A percentile compares a stretch with the other conserved stretches of the same genome.
These are phyloP conservation scores for Alloplasta piceator DNA, from an alignment of 2,888 invertebrate genomes.

Conservation along the genomic window DNA sequence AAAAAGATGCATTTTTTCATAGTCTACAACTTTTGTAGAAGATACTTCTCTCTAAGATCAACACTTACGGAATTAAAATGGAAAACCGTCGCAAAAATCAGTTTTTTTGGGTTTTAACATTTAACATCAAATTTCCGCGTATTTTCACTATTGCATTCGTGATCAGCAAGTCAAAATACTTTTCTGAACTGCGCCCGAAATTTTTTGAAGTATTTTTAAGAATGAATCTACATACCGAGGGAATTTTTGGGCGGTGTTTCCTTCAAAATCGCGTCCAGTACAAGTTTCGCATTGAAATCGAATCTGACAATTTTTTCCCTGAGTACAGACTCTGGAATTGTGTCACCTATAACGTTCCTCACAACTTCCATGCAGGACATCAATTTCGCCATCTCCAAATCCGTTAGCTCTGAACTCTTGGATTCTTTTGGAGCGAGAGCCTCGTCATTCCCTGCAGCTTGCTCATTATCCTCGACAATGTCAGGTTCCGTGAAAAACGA, in stretches of 20 bases:
- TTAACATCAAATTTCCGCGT: too few species aligned
- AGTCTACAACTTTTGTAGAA: too few species aligned
- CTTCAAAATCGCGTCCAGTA: constrained; percentile 90
- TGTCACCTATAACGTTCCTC: constrained; percentile 91
- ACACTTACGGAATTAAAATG: too few species aligned
- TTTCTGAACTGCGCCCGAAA: too few species aligned
- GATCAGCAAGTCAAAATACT: too few species aligned
- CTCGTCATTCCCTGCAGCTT: constrained; percentile 85
- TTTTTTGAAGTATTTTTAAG: too few species aligned
- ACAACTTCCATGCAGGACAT: constrained; percentile 94
- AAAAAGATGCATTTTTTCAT: too few species aligned
- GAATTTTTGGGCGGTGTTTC: constrained; percentile 82
- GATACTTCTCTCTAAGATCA: too few species aligned
- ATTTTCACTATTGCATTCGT: too few species aligned
- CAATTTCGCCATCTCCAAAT: constrained; percentile 89
- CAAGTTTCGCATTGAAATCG: constrained; percentile 89
- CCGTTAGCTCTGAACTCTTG: constrained; percentile 85
- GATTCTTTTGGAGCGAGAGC: constrained; percentile 75
- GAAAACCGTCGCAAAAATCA: too few species aligned
- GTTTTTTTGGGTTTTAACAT: too few species aligned
- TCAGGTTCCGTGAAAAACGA: constrained; percentile 89
- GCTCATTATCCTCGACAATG: constrained; percentile 89
- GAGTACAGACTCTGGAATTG: constrained; percentile 89
- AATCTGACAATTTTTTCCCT: constrained; percentile 89
- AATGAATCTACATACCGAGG: constrained; percentile 61